These are phyloP conservation scores for Triplophysa bombifrons DNA, from an alignment of 2,797 vertebrate species.

Conservation along the genomic window DNA sequence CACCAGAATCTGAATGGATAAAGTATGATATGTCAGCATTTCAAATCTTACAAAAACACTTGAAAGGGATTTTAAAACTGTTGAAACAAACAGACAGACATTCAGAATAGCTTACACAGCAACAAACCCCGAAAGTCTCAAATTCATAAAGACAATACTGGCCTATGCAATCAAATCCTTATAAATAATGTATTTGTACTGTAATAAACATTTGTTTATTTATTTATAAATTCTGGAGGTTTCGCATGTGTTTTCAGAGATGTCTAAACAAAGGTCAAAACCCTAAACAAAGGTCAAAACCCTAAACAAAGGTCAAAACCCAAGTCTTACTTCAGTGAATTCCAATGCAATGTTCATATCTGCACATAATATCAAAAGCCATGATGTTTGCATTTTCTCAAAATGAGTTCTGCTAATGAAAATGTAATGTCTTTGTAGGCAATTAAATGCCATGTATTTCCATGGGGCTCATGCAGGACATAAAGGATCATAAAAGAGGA, in stretches of 20 bases:
- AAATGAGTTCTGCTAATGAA: conserved; percentile 8
- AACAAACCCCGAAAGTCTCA: not conserved
- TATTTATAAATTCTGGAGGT: too few relatives aligned
- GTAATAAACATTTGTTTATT: too few relatives aligned
- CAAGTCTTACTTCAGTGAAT: not conserved
- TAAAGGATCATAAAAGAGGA: conserved; percentile 25
- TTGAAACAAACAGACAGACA: not conserved
- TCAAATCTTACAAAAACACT: too few relatives aligned
- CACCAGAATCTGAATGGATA: too few relatives aligned
- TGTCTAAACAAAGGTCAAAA: too few relatives aligned
- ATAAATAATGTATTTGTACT: too few relatives aligned
- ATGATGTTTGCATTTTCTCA: conserved; percentile 32
- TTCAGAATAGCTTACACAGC: not conserved
- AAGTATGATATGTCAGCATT: too few relatives aligned
- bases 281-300: too few relatives aligned
- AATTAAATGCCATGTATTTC: conserved; percentile 16
- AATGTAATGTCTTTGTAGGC: conserved; percentile 1
- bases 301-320: too few relatives aligned
- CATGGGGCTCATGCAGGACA: not conserved
- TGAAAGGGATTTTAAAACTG: not conserved
- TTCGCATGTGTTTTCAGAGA: not conserved
- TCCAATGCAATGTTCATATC: conserved; percentile 4
- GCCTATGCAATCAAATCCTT: too few relatives aligned
- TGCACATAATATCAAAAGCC: conserved; percentile 5
- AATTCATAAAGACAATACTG: too few relatives aligned